phyloP scores from a whole-genome alignment of 2,797 vertebrate genomes.

The Orestias chungarensis region DNA sequence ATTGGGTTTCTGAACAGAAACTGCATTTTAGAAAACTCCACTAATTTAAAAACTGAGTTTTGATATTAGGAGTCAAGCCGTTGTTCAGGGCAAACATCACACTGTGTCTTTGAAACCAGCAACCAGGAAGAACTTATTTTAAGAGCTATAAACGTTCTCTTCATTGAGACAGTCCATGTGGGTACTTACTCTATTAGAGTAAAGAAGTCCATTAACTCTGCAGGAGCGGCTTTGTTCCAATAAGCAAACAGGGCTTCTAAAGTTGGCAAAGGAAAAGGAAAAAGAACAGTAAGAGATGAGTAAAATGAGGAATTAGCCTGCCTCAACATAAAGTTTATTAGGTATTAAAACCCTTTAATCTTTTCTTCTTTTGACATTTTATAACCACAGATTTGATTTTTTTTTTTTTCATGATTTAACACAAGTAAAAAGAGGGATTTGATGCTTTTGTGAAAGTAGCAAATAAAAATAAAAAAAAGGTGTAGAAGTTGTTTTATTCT shows the following conservation, averaged over 20 bases:
- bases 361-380: background rate
- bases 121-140: background rate
- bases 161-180: background rate
- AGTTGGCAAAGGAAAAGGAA: slow-evolving; percentile 32
- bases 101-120: background rate
- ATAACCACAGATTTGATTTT: background rate
- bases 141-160: background rate
- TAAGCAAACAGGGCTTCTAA: slow-evolving; percentile 95
- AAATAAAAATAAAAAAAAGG: too few relatives aligned
- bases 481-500: too few relatives aligned
- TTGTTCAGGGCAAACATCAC: background rate
- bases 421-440: too few relatives aligned
- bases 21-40: too few relatives aligned
- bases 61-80: background rate
- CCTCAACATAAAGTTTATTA: background rate
- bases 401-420: background rate
- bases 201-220: slow-evolving; percentile 97
- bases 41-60: too few relatives aligned
- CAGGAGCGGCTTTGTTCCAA: slow-evolving; percentile 94
- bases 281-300: background rate
- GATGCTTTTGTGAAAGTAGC: too few relatives aligned
- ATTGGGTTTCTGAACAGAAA: too few relatives aligned
- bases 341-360: too few relatives aligned
- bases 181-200: slow-evolving; percentile 92
- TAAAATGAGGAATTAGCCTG: background rate